A percentile compares a stretch with the other conserved stretches of the same genome.
These are phyloP conservation scores for Thereva unica DNA, from an alignment of 2,888 invertebrate genomes.

Conservation along the genomic window DNA sequence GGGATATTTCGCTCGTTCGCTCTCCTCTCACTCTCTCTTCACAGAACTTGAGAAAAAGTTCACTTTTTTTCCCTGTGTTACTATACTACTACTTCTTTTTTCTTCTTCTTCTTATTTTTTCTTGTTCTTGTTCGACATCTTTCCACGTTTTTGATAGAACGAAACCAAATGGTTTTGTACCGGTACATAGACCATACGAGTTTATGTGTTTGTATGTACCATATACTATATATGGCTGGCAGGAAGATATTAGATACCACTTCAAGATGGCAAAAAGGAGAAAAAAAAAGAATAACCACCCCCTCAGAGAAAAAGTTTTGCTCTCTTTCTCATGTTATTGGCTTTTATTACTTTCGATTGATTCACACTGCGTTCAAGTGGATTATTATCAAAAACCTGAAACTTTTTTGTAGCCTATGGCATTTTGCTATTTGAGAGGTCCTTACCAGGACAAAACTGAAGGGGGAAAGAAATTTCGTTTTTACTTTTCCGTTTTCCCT, in stretches of 20 bases:
- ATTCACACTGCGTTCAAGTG: conserved; percentile 26
- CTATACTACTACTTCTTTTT: no score
- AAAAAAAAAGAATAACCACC: background rate
- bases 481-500: no score
- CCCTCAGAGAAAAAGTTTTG: conserved; percentile 17
- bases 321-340: conserved; percentile 17
- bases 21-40: background rate
- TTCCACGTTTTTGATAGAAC: no score
- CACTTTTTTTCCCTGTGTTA: conserved; percentile 7
- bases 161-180: no score
- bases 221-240: no score
- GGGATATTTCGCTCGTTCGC: background rate
- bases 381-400: conserved; percentile 28
- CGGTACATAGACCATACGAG: no score
- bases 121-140: no score
- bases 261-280: background rate
- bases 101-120: no score
- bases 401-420: conserved; percentile 14
- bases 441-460: background rate
- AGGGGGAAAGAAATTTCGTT: background rate
- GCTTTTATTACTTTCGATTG: conserved; percentile 33
- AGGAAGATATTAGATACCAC: no score
- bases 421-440: conserved; percentile 5
- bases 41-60: conserved; percentile 22
- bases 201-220: no score